Evolutionary conservation across 1,140 invertebrate species (phyloP).

Genomic region (Copidosoma floridanum): DNA sequence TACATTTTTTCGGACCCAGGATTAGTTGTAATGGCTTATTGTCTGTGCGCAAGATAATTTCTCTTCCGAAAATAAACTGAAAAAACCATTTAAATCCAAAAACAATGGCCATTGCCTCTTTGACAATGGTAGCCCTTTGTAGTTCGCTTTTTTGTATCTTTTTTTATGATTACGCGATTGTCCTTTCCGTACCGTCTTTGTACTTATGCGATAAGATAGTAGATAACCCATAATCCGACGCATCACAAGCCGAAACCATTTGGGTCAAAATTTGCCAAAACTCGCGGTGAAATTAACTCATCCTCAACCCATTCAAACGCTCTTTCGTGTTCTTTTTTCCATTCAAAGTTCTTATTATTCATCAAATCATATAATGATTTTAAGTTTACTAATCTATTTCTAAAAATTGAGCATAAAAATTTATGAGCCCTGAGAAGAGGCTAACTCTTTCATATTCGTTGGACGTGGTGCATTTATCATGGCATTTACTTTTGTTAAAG

Average conservation of each 20-base stretch:
- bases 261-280: slow-evolving; percentile 34
- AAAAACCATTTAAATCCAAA: slow-evolving; percentile 41
- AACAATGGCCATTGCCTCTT: background rate
- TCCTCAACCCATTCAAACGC: slow-evolving; percentile 30
- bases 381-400: slow-evolving; percentile 9
- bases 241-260: slow-evolving; percentile 44
- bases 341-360: background rate
- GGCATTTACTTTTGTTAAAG: slow-evolving; percentile 27
- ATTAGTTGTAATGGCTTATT: slow-evolving; percentile 41
- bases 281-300: slow-evolving; percentile 29
- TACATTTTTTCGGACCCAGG: slow-evolving; percentile 17
- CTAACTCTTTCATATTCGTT: background rate
- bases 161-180: slow-evolving; percentile 12
- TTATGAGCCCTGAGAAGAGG: background rate
- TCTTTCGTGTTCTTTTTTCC: slow-evolving; percentile 7
- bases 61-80: slow-evolving; percentile 48
- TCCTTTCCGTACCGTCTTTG: slow-evolving; percentile 25
- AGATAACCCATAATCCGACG: slow-evolving; percentile 43
- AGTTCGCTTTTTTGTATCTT: slow-evolving; percentile 3
- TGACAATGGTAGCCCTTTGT: background rate
- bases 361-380: slow-evolving; percentile 23
- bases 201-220: slow-evolving; percentile 39
- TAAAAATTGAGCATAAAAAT: slow-evolving; percentile 25
- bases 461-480: too few species aligned
- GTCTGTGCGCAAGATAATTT: slow-evolving; percentile 45